phyloP scores from a whole-genome alignment of 2,797 vertebrate genomes.

The Chrysocyon brachyurus region DNA sequence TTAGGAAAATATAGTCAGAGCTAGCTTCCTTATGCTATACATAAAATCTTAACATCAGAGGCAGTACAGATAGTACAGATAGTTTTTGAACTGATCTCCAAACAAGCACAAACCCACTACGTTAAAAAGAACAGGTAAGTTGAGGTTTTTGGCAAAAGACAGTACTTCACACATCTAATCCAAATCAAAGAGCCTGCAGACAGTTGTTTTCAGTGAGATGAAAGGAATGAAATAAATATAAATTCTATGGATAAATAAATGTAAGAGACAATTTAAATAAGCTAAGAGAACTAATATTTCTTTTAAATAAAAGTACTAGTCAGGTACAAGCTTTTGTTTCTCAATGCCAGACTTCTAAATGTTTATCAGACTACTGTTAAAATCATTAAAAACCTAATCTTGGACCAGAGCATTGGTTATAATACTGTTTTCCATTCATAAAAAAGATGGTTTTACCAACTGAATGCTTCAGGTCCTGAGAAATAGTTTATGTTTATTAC shows the following conservation, averaged over 20 bases:
- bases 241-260: slow-evolving; percentile 83
- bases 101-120: slow-evolving; percentile 86
- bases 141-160: slow-evolving; percentile 87
- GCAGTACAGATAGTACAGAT: slow-evolving; percentile 87
- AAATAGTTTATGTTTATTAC: slow-evolving; percentile 74
- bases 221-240: slow-evolving; percentile 85
- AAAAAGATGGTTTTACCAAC: slow-evolving; percentile 62
- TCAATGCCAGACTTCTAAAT: slow-evolving; percentile 82
- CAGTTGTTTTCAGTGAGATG: slow-evolving; percentile 83
- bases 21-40: slow-evolving; percentile 87
- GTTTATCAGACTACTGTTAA: slow-evolving; percentile 81
- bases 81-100: slow-evolving; percentile 85
- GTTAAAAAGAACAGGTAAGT: slow-evolving; percentile 84
- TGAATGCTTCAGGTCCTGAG: slow-evolving; percentile 76
- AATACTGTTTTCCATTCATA: slow-evolving; percentile 76
- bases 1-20: slow-evolving; percentile 87
- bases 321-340: slow-evolving; percentile 87
- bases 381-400: slow-evolving; percentile 74
- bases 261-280: slow-evolving; percentile 82
- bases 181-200: slow-evolving; percentile 85
- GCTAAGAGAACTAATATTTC: slow-evolving; percentile 77
- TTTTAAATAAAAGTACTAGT: slow-evolving; percentile 81
- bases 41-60: slow-evolving; percentile 87
- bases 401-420: slow-evolving; percentile 74
- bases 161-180: slow-evolving; percentile 85